Evolutionary conservation across 2,113 vertebrate species (phyloP).

Genomic region (Corythornis madagascariensis): DNA sequence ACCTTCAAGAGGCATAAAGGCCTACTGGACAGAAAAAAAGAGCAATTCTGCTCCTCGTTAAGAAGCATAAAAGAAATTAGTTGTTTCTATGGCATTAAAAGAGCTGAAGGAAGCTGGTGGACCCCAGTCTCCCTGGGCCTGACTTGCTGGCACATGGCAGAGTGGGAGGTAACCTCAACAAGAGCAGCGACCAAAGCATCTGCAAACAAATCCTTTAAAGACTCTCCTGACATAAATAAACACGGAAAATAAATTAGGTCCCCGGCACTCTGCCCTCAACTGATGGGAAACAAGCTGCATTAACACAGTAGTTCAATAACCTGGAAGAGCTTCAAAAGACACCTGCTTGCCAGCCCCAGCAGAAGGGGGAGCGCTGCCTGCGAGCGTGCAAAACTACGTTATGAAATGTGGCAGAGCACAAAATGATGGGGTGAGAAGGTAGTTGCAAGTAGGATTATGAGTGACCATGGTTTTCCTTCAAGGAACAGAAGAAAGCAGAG

Average conservation of each 20-base stretch:
- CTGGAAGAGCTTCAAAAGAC: slow-evolving; percentile 31
- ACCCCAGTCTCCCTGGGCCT: background rate
- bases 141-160: background rate
- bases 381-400: background rate
- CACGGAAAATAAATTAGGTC: slow-evolving; percentile 38
- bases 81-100: background rate
- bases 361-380: background rate
- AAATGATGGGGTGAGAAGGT: background rate
- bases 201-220: slow-evolving; percentile 44
- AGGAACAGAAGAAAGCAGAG: background rate
- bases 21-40: background rate
- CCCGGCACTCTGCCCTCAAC: slow-evolving; percentile 17
- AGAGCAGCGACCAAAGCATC: background rate
- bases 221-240: slow-evolving; percentile 49
- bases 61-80: background rate
- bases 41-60: background rate
- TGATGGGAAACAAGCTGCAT: slow-evolving; percentile 46
- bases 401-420: background rate
- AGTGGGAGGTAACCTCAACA: background rate
- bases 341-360: background rate
- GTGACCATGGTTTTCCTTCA: background rate
- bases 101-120: background rate
- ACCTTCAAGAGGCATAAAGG: background rate
- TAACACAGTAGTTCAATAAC: slow-evolving; percentile 34
- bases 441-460: background rate